These are phyloP conservation scores for Mungos mungo DNA, from an alignment of 2,113 vertebrate genomes.

Conservation along the genomic window DNA sequence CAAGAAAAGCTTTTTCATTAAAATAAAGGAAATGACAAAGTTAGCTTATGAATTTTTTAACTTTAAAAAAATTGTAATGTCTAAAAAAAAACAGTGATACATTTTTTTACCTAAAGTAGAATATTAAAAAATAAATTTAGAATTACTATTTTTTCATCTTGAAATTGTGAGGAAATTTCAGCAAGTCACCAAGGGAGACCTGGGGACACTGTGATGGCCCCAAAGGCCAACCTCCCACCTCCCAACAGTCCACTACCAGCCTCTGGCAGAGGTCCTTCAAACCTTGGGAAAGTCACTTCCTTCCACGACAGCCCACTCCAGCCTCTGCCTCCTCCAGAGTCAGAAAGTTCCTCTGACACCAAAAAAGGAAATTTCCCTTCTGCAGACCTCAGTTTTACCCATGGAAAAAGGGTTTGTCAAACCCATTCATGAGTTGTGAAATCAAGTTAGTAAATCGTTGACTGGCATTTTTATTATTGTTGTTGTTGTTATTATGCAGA, in stretches of 20 bases:
- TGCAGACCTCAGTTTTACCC: not conserved
- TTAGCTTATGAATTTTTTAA: not conserved
- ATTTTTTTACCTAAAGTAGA: not conserved
- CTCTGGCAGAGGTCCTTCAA: not conserved
- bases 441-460: not conserved
- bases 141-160: not conserved
- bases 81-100: not conserved
- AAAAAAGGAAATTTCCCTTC: not conserved
- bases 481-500: not conserved
- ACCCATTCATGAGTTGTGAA: not conserved
- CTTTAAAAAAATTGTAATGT: not conserved
- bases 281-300: not conserved
- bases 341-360: not conserved
- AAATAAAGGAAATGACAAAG: not conserved
- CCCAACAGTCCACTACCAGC: not conserved
- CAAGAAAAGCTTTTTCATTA: not conserved
- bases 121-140: constrained; percentile 9
- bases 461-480: not conserved
- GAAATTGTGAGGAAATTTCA: not conserved
- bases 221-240: not conserved
- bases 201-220: not conserved
- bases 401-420: not conserved
- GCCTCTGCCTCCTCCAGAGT: not conserved
- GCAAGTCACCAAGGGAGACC: constrained; percentile 19
- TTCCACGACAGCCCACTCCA: not conserved